Conservation (phyloP, 2,888 invertebrate genomes). For the Drosophila meridionalis region DNA sequence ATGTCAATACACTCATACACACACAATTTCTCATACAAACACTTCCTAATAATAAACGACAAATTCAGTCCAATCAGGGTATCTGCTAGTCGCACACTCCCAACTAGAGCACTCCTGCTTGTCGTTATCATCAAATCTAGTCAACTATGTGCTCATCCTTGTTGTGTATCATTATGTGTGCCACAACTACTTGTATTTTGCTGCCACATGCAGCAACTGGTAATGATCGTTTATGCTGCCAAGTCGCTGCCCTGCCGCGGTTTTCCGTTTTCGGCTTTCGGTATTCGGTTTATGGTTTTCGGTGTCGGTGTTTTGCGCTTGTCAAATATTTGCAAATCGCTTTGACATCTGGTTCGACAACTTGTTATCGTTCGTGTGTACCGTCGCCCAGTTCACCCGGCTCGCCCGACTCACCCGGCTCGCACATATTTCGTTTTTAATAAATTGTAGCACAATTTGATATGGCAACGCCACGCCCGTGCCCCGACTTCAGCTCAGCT, state of each 20-base stretch:
- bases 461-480: constrained; percentile 67
- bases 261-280: constrained; percentile 26
- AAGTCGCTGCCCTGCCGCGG: constrained; percentile 40
- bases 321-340: constrained; percentile 83
- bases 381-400: constrained; percentile 30
- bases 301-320: constrained; percentile 74
- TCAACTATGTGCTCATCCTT: background rate
- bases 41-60: no score
- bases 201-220: constrained; percentile 24
- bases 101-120: background rate
- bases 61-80: background rate
- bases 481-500: constrained; percentile 12
- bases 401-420: constrained; percentile 34
- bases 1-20: no score
- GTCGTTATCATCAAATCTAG: background rate
- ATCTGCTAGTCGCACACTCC: background rate
- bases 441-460: constrained; percentile 81
- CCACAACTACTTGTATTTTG: constrained; percentile 21
- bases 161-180: constrained; percentile 18
- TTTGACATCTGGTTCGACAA: constrained; percentile 82
- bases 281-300: constrained; percentile 42
- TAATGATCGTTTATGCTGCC: constrained; percentile 41
- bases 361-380: constrained; percentile 73
- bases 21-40: no score
- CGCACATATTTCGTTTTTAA: constrained; percentile 79